phyloP scores from a whole-genome alignment of 2,888 invertebrate genomes.

The Thecophora atra region DNA sequence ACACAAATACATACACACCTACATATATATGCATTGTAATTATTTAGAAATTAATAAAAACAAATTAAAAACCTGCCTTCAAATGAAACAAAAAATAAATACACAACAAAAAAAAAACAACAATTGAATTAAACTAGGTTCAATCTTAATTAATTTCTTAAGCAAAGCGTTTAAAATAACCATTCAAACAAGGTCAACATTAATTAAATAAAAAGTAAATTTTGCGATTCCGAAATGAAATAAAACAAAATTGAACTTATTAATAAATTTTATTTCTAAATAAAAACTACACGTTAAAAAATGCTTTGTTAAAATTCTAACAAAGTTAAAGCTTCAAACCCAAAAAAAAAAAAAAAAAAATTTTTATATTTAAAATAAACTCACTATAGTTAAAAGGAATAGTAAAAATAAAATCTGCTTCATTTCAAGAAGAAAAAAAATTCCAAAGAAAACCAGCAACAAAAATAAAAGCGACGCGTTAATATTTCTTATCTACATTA shows the following conservation, averaged over 20 bases:
- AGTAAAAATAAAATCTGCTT: slow-evolving; percentile 41
- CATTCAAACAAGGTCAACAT: slow-evolving; percentile 22
- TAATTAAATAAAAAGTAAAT: slow-evolving; percentile 25
- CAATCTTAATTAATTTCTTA: slow-evolving; percentile 33
- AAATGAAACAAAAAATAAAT: too few relatives aligned
- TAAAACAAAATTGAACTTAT: slow-evolving; percentile 22
- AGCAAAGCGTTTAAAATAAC: slow-evolving; percentile 32
- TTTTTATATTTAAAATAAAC: slow-evolving; percentile 41
- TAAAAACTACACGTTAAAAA: slow-evolving; percentile 7
- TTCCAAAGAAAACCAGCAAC: not conserved
- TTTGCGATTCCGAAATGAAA: slow-evolving; percentile 37
- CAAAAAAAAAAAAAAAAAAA: slow-evolving; percentile 35
- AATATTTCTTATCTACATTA: slow-evolving; percentile 1
- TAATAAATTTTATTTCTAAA: not conserved
- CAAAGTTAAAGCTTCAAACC: slow-evolving; percentile 7
- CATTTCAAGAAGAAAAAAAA: slow-evolving; percentile 26
- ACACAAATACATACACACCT: slow-evolving; percentile 20
- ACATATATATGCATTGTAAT: slow-evolving; percentile 7
- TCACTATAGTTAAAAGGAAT: slow-evolving; percentile 42
- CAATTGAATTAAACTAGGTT: slow-evolving; percentile 31
- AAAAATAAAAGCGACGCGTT: slow-evolving; percentile 15
- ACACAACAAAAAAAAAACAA: slow-evolving; percentile 15
- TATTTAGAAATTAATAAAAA: slow-evolving; percentile 24
- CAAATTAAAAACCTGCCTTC: slow-evolving; percentile 32
- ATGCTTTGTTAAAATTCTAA: slow-evolving; percentile 25